A percentile compares a stretch with the other conserved stretches of the same genome.
Evolutionary conservation across 2,797 vertebrate species (phyloP).

Genomic region (Poecile montanus): DNA sequence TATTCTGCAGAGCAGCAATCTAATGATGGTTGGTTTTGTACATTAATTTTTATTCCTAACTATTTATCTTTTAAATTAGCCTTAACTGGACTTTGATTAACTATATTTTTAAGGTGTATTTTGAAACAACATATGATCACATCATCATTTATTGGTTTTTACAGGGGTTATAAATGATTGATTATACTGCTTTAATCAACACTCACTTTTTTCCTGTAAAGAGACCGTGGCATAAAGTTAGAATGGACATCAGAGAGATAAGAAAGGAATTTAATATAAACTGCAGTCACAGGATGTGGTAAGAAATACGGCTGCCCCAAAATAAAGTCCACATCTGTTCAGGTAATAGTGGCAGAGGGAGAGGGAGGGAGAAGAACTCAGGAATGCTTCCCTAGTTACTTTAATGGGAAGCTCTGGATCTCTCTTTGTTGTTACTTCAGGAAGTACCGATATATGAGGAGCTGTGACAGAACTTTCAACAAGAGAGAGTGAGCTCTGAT

Average conservation of each 20-base stretch:
- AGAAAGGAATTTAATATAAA: slow-evolving; percentile 24
- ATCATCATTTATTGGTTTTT: neutral
- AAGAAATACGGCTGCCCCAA: neutral
- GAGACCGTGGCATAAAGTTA: neutral
- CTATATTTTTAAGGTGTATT: neutral
- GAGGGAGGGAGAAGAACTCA: neutral
- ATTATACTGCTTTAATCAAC: neutral
- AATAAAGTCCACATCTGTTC: slow-evolving; percentile 27
- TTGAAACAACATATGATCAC: neutral
- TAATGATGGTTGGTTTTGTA: neutral
- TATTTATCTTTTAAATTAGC: neutral
- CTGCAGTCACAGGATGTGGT: neutral
- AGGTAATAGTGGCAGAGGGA: neutral
- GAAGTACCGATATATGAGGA: neutral
- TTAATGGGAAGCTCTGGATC: neutral
- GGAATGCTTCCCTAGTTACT: neutral
- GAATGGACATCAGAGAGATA: neutral
- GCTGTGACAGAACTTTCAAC: neutral
- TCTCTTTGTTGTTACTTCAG: slow-evolving; percentile 30
- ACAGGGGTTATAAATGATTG: neutral
- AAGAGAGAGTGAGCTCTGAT: neutral
- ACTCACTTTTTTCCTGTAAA: neutral
- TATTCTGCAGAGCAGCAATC: neutral
- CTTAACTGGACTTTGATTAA: neutral
- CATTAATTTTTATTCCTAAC: neutral